Percentiles rank a stretch among this genome's conserved stretches.
phyloP scores from a whole-genome alignment of 1,140 invertebrate species.

The Kradibia gibbosae region DNA sequence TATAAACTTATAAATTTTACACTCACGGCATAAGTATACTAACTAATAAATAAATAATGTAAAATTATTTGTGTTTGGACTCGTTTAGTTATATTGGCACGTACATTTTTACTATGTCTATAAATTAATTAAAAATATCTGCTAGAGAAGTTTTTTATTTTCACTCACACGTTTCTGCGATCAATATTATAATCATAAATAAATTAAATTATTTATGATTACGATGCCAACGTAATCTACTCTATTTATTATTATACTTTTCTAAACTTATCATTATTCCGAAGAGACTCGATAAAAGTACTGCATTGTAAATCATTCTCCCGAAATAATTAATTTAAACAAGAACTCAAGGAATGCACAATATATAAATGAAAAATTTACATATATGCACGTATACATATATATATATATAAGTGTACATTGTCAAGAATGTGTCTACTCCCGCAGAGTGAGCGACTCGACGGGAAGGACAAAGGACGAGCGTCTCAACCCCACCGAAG shows the following conservation, averaged over 20 bases:
- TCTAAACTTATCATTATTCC: background rate
- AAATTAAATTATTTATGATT: background rate
- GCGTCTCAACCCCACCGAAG: background rate
- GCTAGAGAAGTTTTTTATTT: background rate
- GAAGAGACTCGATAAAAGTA: background rate
- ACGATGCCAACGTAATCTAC: background rate
- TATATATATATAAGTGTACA: background rate
- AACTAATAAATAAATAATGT: background rate
- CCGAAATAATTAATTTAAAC: slow-evolving; percentile 56
- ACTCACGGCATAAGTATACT: background rate
- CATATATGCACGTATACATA: background rate
- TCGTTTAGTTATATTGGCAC: background rate
- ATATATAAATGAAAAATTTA: slow-evolving; percentile 52
- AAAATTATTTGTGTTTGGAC: background rate
- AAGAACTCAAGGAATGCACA: slow-evolving; percentile 33
- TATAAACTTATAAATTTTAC: background rate
- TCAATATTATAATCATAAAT: background rate
- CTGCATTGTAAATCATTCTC: slow-evolving; percentile 34
- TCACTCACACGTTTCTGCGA: background rate
- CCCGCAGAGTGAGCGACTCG: background rate
- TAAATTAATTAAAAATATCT: too few species aligned
- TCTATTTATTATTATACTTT: background rate
- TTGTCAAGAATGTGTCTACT: background rate
- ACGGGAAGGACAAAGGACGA: background rate
- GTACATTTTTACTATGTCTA: background rate